Evolutionary conservation across 2,113 vertebrate genomes (phyloP), one percentile per base, ranked within the genome.

Genomic region (Petaurus breviceps): DNA sequence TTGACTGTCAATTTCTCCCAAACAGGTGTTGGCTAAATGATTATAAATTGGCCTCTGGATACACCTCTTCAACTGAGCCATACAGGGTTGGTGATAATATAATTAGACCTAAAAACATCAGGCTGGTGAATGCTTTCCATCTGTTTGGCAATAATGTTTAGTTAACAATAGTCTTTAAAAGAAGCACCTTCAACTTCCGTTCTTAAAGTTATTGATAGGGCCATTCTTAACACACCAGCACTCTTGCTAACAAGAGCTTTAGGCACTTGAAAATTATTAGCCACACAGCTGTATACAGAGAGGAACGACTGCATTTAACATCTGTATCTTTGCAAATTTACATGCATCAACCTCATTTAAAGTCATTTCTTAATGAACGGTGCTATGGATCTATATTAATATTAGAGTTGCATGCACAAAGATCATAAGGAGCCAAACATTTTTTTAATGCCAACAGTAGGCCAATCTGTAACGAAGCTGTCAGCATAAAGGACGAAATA

Each of bases 21-120:
- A 99, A 99, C 99, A 99, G 99, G 99, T 99, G 99, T 99, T 99
- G 99, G 98, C 99, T 99, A 99, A 99, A 99, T 99, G 99, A 99
- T 99, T 99, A 99, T 99, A 99, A 99, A 99, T 99, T 99, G 99
- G 99, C 99, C 99, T 99, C 99, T 99, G 99, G 99, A 99, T 99
- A 99, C 99, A 99, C 99, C 99, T 99, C 99, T 99, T 99, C 99
- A 98, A 99, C 98, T 97, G 99, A 99, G 99, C 99, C 99, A 96
- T 99, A 99, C 99, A 99, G 99, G 99, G 98, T 98, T 98, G 98
- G 99, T 96, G 98, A 99, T 99, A 99, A 99, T 99, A 99, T 99
- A 99, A 99, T 99, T 99, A 99, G 99, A 99, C 99, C 99, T 98
- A 98, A 99, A 99, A 99, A 99, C 99, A 99, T 99, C 99, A 99